Evolutionary conservation across 2,113 vertebrate species (phyloP).

Genomic region (Myodes glareolus): DNA sequence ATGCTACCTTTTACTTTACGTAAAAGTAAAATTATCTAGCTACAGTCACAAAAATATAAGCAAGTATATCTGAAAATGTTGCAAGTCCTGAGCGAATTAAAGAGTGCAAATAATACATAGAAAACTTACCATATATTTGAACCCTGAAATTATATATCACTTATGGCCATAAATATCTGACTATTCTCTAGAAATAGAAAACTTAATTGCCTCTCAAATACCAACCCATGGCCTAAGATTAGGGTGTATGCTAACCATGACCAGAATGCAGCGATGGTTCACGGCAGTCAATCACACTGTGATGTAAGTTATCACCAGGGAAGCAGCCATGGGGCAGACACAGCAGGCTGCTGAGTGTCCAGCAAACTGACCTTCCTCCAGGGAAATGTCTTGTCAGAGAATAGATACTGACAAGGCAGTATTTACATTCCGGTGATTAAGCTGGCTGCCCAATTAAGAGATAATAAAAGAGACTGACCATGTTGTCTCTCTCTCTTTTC

Average conservation of each 20-base stretch:
- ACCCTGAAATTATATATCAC: constrained; percentile 36
- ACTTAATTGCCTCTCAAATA: background rate
- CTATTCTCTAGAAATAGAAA: constrained; percentile 29
- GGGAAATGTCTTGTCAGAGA: background rate
- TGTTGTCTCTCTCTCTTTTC: background rate
- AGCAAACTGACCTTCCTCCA: background rate
- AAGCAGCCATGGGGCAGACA: background rate
- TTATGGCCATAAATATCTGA: constrained; percentile 24
- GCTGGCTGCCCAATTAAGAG: constrained; percentile 12
- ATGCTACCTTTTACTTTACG: background rate
- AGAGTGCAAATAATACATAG: background rate
- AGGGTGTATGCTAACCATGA: background rate
- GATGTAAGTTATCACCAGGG: background rate
- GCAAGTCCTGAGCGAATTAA: background rate
- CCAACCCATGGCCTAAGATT: background rate
- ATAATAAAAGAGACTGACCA: constrained; percentile 35
- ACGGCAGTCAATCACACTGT: background rate
- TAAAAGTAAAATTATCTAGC: background rate
- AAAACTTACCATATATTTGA: background rate
- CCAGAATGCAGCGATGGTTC: background rate
- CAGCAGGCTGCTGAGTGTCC: background rate
- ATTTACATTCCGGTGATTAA: constrained; percentile 30
- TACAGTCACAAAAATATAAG: background rate
- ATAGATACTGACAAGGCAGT: background rate
- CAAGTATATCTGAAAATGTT: background rate